Conservation (phyloP, 2,797 vertebrate species). For the Diplodus puntazzo region DNA sequence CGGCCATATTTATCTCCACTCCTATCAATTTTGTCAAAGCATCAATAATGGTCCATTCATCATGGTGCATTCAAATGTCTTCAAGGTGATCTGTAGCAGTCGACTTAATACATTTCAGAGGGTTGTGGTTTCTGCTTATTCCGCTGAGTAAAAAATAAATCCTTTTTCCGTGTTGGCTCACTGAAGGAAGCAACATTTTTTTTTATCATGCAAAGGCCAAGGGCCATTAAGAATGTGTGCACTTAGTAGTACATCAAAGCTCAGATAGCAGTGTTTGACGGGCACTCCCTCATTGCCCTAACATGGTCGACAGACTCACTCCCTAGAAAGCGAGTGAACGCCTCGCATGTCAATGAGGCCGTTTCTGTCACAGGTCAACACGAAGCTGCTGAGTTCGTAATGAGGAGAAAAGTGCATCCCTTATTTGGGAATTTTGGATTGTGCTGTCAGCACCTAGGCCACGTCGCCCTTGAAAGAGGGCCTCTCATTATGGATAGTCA, state of each 20-base stretch:
- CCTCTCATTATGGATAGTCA: conserved; percentile 68
- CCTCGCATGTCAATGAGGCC: conserved; percentile 76
- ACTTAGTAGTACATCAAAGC: conserved; percentile 62
- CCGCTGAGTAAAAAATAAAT: conserved; percentile 18
- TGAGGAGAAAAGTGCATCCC: conserved; percentile 63
- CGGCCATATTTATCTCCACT: conserved; percentile 67
- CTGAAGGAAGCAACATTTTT: conserved; percentile 34
- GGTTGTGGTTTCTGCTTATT: conserved; percentile 21
- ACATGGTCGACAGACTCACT: conserved; percentile 69
- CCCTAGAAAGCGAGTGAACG: conserved; percentile 61
- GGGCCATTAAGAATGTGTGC: conserved; percentile 52
- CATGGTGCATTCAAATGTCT: conserved; percentile 60
- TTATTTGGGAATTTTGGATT: conserved; percentile 61
- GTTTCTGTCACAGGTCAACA: conserved; percentile 69
- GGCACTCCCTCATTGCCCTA: conserved; percentile 72
- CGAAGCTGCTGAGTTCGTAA: conserved; percentile 67
- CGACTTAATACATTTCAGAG: conserved; percentile 47
- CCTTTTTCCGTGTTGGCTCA: conserved; percentile 9
- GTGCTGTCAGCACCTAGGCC: conserved; percentile 48
- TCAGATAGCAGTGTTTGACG: conserved; percentile 68
- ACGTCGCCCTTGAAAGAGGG: conserved; percentile 69
- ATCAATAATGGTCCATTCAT: conserved; percentile 68
- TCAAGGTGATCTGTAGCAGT: conserved; percentile 72
- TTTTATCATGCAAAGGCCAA: conserved; percentile 47
- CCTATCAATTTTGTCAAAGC: conserved; percentile 63